Percentiles rank a stretch among this genome's conserved stretches.
Conservation (phyloP, 2,113 vertebrate species). For the Drymodes brunneopygia region DNA sequence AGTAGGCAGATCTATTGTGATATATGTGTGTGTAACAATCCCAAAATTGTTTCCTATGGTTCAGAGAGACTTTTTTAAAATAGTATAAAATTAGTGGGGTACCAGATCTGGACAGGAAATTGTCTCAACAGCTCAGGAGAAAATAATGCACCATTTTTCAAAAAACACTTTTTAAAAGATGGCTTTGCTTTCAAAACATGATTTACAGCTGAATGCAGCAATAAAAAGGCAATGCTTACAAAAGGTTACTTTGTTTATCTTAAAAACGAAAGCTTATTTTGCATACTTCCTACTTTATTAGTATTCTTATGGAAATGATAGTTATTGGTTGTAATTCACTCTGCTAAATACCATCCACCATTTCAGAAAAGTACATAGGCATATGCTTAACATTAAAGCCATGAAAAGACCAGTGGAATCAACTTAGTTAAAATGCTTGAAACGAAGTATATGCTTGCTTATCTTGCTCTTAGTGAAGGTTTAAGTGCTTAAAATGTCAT, state of each 20-base stretch:
- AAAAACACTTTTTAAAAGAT: conserved; percentile 55
- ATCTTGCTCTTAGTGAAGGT: neutral
- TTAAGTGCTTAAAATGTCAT: conserved; percentile 12
- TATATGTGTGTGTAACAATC: neutral
- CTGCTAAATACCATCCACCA: neutral
- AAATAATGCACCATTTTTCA: conserved; percentile 48
- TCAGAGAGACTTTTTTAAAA: neutral
- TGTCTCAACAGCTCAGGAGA: conserved; percentile 40
- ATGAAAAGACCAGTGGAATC: neutral
- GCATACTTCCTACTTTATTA: neutral
- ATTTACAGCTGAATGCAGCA: conserved; percentile 59
- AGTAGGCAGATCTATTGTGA: conserved; percentile 1
- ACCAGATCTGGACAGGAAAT: conserved; percentile 18
- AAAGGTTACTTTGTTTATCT: conserved; percentile 55
- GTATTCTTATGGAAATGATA: conserved; percentile 17
- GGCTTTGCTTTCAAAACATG: conserved; percentile 28
- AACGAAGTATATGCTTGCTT: neutral
- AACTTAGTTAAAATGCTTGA: neutral
- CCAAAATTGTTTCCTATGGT: neutral
- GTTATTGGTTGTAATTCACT: conserved; percentile 30
- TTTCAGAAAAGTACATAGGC: neutral
- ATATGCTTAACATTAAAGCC: neutral
- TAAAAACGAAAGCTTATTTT: conserved; percentile 63
- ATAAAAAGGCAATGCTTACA: conserved; percentile 38
- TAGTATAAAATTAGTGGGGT: conserved; percentile 1